Base-by-base conservation (phyloP, 2,113 vertebrate genomes). In the Synchiropus splendidus region DNA sequence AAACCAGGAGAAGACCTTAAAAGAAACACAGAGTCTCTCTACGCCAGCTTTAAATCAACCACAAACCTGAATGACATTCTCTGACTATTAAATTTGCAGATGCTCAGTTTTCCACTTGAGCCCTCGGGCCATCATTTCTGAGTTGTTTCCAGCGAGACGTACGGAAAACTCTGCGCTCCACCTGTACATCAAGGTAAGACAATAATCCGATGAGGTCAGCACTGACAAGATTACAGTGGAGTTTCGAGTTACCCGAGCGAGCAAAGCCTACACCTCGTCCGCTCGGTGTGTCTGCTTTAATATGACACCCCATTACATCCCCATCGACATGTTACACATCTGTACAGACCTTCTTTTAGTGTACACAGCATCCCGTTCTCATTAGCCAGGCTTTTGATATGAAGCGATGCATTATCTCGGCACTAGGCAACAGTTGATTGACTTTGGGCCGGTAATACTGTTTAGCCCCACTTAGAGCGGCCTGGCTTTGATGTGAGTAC, bases 311-410 rank as follows among this genome's bases (percentile, higher is more conserved):
- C 57, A 64, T 72, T 70, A 71, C 53, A 74, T 66, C 33, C 32
- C 39, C 58, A 65, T 68, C 61, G 54, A 54, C 45, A 66, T 68
- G 58, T 63, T 72, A 61, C 64, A 71, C 61, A 70, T 73, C 56
- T 66, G 64, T 43, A 66, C 54, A 58, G 42, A 63, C 55, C 51
- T 67, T 69, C 64, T 53, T 47, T 41, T 62, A 65, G 58, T 72
- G 63, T 65, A 61, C 53, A 61, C 53, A 69, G 51, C 70, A 81
- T 75, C 70, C 77, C 75, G 69, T 65, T 82, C 46, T 67, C 74
- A 79, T 79, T 62, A 79, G 55, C 61, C 59, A 75, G 61, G 67
- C 73, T 72, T 79, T 69, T 75, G 67, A 78, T 81, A 77, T 75
- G 72, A 83, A 79, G 72, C 63, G 75, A 82, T 75, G 76, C 73